Percentiles rank a stretch among this genome's conserved stretches.
phyloP scores from a whole-genome alignment of 2,888 invertebrate genomes.

The Eurytoma californica region DNA sequence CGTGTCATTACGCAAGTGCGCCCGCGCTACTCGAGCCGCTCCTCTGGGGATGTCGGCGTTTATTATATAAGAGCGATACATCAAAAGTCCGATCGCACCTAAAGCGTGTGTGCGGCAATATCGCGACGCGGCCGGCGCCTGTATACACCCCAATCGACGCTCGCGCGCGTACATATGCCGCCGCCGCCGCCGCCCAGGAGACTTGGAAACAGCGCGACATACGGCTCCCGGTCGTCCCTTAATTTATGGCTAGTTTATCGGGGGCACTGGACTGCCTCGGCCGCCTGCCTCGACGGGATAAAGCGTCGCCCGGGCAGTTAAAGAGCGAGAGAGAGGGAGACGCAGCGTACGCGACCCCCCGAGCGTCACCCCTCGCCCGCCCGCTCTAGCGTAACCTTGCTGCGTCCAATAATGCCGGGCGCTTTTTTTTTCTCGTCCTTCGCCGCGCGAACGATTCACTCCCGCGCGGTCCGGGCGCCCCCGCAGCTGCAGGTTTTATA shows the following conservation, averaged over 20 bases:
- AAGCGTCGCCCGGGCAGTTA: constrained; percentile 14
- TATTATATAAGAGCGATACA: constrained; percentile 29
- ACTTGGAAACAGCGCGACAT: neutral
- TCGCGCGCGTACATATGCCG: neutral
- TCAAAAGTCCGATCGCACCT: constrained; percentile 31
- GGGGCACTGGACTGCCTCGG: constrained; percentile 53
- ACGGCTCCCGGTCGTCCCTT: constrained; percentile 48
- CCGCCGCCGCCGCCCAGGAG: constrained; percentile 8
- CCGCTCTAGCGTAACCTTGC: constrained; percentile 28
- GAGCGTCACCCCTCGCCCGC: neutral
- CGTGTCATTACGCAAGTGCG: constrained; percentile 37
- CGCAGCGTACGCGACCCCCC: neutral
- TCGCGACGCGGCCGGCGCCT: neutral
- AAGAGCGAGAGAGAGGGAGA: constrained; percentile 1
- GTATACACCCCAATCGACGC: neutral
- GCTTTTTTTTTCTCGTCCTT: constrained; percentile 10
- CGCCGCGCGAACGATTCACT: neutral
- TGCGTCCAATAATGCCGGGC: constrained; percentile 13
- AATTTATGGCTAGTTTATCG: constrained; percentile 60
- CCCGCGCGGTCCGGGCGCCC: neutral
- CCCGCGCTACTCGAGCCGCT: neutral
- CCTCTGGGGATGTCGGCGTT: neutral
- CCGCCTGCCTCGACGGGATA: constrained; percentile 15
- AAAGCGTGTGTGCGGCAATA: constrained; percentile 21
- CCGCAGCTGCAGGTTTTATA: neutral